Percentiles rank a stretch among this genome's conserved stretches.
Evolutionary conservation across 2,888 invertebrate species (phyloP).

Genomic region (Paralinhomoeus sp.): DNA sequence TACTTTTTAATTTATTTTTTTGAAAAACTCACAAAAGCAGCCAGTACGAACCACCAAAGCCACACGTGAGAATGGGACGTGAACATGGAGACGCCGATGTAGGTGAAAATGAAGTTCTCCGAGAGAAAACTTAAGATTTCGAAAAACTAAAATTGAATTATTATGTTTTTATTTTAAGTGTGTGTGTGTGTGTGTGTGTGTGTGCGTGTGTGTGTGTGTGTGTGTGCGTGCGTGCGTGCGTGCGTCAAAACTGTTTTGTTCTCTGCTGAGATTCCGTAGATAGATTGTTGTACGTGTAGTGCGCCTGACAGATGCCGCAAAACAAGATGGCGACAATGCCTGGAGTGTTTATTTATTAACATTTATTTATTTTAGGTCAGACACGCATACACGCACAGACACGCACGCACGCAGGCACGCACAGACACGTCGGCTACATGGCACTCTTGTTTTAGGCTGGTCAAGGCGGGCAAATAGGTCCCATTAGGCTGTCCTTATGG

Average conservation of each 20-base stretch:
- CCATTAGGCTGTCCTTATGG: too few species aligned
- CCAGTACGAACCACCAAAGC: constrained; percentile 70
- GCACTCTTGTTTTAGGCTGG: too few species aligned
- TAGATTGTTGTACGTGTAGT: constrained; percentile 90
- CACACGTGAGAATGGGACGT: constrained; percentile 41
- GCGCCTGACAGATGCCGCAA: constrained; percentile 95
- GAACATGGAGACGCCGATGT: constrained; percentile 95
- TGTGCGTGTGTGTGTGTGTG: too few species aligned
- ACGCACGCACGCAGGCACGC: too few species aligned
- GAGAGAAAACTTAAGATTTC: constrained; percentile 80
- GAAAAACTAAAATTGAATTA: constrained; percentile 40
- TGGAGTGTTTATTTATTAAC: constrained; percentile 10
- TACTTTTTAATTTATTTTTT: not conserved
- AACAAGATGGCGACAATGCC: constrained; percentile 81
- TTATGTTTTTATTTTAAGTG: too few species aligned
- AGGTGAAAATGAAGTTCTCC: constrained; percentile 92
- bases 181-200: too few species aligned
- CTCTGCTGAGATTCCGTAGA: constrained; percentile 60
- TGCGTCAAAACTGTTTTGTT: constrained; percentile 47
- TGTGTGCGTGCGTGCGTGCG: too few species aligned
- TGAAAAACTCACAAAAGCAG: constrained; percentile 54
- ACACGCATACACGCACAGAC: too few species aligned
- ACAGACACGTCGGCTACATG: too few species aligned
- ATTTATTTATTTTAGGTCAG: too few species aligned
- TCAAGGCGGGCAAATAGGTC: too few species aligned